These are phyloP conservation scores for Ammodytes marinus DNA, from an alignment of 2,113 vertebrate genomes.

Conservation along the genomic window DNA sequence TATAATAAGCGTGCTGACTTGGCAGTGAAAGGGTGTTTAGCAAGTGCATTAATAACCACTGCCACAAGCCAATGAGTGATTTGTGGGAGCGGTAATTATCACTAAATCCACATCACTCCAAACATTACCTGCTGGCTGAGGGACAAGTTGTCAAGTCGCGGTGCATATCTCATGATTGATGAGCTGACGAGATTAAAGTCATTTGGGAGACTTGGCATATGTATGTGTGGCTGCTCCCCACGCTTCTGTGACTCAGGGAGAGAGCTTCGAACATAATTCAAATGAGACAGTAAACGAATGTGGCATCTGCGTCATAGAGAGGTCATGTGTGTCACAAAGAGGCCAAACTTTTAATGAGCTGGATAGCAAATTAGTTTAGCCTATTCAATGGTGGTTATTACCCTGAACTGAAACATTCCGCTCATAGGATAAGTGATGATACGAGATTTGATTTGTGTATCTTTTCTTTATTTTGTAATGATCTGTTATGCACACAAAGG, in stretches of 20 bases:
- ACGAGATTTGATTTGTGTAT: not conserved
- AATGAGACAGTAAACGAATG: conserved; percentile 28
- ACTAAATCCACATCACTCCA: conserved; percentile 33
- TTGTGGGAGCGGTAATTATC: conserved; percentile 40
- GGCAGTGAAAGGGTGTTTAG: conserved; percentile 19
- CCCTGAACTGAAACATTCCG: not conserved
- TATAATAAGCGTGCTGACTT: not conserved
- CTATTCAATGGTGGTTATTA: not conserved
- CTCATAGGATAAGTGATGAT: not conserved
- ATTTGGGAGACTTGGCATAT: not conserved
- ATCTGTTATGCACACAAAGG: not conserved
- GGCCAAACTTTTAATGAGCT: conserved; percentile 6
- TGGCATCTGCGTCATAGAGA: conserved; percentile 27
- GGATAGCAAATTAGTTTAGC: not conserved
- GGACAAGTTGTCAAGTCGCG: conserved; percentile 31
- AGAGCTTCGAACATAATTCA: conserved; percentile 16
- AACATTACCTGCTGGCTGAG: conserved; percentile 49
- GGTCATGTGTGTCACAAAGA: conserved; percentile 7
- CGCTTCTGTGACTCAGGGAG: not conserved
- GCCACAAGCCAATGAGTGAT: conserved; percentile 31
- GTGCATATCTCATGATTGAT: conserved; percentile 32
- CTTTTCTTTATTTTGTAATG: conserved; percentile 8
- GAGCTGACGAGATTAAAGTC: conserved; percentile 9
- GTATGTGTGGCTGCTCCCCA: not conserved
- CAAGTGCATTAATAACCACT: conserved; percentile 27